Evolutionary conservation across 2,797 vertebrate genomes (phyloP).

Genomic region (Falco berigora): DNA sequence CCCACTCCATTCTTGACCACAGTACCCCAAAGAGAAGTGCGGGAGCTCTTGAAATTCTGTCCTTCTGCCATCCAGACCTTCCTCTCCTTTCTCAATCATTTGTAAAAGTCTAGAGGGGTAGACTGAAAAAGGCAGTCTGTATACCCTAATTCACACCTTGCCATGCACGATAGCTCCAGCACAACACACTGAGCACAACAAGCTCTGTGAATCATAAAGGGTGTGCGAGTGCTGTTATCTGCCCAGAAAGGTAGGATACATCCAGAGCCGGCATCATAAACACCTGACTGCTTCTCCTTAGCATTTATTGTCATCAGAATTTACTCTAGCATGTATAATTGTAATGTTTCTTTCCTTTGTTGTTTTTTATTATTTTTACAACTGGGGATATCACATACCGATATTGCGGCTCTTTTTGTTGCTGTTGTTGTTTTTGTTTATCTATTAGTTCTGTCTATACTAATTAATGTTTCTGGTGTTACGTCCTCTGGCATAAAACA

Average conservation of each 20-base stretch:
- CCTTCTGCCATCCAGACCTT: background rate
- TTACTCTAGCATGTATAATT: background rate
- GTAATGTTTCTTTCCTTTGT: background rate
- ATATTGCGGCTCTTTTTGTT: constrained; percentile 16
- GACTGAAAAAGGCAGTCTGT: background rate
- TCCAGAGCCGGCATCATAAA: background rate
- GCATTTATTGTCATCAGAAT: background rate
- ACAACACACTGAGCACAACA: background rate
- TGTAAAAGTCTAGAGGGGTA: background rate
- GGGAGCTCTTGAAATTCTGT: background rate
- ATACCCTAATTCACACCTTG: background rate
- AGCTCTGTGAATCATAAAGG: background rate
- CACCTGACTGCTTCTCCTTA: background rate
- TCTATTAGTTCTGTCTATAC: constrained; percentile 43
- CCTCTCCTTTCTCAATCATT: background rate
- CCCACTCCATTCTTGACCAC: background rate
- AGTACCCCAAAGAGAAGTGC: background rate
- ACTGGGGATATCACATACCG: background rate
- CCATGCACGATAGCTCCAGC: rapidly evolving
- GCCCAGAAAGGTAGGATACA: background rate
- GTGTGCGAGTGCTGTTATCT: background rate
- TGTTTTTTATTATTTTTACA: background rate
- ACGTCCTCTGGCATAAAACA: constrained; percentile 8
- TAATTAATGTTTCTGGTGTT: constrained; percentile 40
- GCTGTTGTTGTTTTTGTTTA: constrained; percentile 19